These are phyloP conservation scores for Corapipo altera DNA, from an alignment of 2,113 vertebrate species.

Conservation along the genomic window DNA sequence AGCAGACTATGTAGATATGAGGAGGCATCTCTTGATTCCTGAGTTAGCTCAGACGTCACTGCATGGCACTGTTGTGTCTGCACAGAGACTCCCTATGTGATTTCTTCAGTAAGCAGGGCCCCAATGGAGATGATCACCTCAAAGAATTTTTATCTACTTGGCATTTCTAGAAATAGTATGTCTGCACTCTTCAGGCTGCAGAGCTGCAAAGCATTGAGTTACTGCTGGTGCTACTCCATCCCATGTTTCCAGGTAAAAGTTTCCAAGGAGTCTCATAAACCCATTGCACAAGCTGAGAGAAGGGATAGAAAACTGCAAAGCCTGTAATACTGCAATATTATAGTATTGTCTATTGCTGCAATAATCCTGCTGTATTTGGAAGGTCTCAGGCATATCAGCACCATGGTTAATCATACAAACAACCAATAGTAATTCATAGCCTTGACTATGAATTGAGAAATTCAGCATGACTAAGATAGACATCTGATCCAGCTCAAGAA, in stretches of 20 bases:
- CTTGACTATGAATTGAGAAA: background rate
- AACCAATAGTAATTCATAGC: background rate
- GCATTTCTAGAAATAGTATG: background rate
- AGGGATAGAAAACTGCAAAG: background rate
- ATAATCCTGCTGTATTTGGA: constrained; percentile 39
- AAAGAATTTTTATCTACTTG: background rate
- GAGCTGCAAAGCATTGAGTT: background rate
- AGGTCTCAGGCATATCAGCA: constrained; percentile 12
- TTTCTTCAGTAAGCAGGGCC: background rate
- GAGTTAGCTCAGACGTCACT: background rate
- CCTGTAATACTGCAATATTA: background rate
- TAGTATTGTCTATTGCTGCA: background rate
- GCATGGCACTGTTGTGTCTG: background rate
- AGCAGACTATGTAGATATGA: background rate
- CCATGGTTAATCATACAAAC: constrained; percentile 7
- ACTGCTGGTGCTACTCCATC: background rate
- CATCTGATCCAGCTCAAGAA: background rate
- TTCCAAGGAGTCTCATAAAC: background rate
- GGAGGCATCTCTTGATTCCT: background rate
- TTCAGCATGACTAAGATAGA: background rate
- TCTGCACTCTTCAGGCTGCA: background rate
- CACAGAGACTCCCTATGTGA: background rate
- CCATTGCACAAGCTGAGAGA: background rate
- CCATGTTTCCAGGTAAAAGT: background rate
- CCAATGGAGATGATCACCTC: background rate